Evolutionary conservation across 1,140 invertebrate genomes (phyloP).

Genomic region (Philotrypesis tridentata): DNA sequence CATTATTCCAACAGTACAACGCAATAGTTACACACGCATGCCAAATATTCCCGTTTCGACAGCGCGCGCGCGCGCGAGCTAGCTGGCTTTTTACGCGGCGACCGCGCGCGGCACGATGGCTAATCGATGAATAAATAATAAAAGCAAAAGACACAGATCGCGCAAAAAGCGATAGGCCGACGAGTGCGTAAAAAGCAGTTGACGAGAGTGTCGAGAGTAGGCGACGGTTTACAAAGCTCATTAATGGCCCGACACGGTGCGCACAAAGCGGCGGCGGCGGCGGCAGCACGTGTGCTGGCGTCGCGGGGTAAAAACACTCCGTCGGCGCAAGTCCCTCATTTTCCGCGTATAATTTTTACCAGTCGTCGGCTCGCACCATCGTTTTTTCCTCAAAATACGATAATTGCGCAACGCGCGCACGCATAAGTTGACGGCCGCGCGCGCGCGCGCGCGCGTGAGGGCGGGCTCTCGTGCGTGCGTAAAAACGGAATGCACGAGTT

Average conservation of each 20-base stretch:
- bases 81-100: neutral
- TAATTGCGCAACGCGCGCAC: neutral
- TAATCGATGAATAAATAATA: neutral
- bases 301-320: neutral
- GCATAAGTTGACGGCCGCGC: neutral
- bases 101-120: too few species aligned
- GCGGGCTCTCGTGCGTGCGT: neutral
- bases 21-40: neutral
- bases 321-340: constrained; percentile 19
- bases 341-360: constrained; percentile 30
- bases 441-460: neutral
- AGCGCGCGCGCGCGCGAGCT: neutral
- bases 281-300: neutral
- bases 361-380: neutral
- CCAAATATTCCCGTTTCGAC: constrained; percentile 10
- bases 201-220: constrained; percentile 1
- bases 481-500: constrained; percentile 22
- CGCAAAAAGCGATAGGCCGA: neutral
- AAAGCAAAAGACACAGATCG: neutral
- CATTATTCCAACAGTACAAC: neutral
- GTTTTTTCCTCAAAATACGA: neutral
- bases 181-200: neutral
- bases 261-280: too few species aligned
- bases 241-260: neutral
- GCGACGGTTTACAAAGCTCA: neutral